Conservation (phyloP, 2,888 invertebrate genomes). For the Dimorphilus gyrociliatus region DNA sequence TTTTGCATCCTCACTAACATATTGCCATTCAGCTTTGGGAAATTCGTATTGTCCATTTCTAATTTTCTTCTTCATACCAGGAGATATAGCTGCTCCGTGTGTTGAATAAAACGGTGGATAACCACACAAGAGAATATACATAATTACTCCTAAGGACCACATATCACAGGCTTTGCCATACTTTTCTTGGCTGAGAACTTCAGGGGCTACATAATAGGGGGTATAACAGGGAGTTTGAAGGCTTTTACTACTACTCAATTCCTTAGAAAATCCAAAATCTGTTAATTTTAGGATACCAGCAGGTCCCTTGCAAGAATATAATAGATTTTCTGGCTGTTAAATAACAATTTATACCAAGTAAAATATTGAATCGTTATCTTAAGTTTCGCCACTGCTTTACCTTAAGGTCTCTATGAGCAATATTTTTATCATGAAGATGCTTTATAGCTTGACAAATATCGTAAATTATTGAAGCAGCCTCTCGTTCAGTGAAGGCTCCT, state of each 20-base stretch:
- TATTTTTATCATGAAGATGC: slow-evolving; percentile 77
- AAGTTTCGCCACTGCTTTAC: too few species aligned
- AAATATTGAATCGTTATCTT: slow-evolving; percentile 2
- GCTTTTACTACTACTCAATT: slow-evolving; percentile 66
- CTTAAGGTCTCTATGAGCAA: slow-evolving; percentile 92
- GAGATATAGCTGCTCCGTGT: slow-evolving; percentile 89
- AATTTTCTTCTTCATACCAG: slow-evolving; percentile 95
- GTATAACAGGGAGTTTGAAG: slow-evolving; percentile 96
- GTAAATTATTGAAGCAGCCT: slow-evolving; percentile 84
- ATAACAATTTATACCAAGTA: slow-evolving; percentile 2
- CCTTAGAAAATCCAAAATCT: slow-evolving; percentile 98
- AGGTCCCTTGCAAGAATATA: slow-evolving; percentile 54
- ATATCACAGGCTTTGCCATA: slow-evolving; percentile 98
- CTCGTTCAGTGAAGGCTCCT: slow-evolving; percentile 88
- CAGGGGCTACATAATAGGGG: slow-evolving; percentile 84
- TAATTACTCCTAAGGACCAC: slow-evolving; percentile 96
- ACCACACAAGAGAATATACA: slow-evolving; percentile 96
- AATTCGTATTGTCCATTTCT: slow-evolving; percentile 92
- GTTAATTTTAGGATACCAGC: slow-evolving; percentile 82
- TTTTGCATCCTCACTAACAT: slow-evolving; percentile 84
- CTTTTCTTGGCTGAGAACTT: slow-evolving; percentile 87
- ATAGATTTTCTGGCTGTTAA: slow-evolving; percentile 59
- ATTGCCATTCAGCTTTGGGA: slow-evolving; percentile 53
- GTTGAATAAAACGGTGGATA: slow-evolving; percentile 98
- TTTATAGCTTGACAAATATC: slow-evolving; percentile 88